A percentile compares a stretch with the other conserved stretches of the same genome.
These are phyloP conservation scores for Accipiter cooperii DNA, from an alignment of 2,113 vertebrate species.

Conservation along the genomic window DNA sequence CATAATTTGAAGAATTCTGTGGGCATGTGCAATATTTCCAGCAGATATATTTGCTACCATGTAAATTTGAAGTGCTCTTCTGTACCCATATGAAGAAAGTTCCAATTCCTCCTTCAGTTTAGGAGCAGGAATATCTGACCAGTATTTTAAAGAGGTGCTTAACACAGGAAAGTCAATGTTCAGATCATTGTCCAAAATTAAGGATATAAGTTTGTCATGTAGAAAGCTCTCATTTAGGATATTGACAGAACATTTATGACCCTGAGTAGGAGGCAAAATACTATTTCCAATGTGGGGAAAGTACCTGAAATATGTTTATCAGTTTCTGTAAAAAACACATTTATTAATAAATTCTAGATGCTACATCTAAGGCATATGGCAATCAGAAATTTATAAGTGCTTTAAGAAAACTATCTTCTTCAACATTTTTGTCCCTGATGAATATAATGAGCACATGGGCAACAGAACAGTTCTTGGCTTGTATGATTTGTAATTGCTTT, in stretches of 20 bases:
- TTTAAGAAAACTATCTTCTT: background rate
- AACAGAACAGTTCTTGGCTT: background rate
- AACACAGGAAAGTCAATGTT: background rate
- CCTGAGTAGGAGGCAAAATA: background rate
- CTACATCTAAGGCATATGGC: background rate
- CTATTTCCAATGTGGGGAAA: background rate
- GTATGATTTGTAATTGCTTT: background rate
- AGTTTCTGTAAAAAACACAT: background rate
- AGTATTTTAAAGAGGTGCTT: background rate
- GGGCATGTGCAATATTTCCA: background rate
- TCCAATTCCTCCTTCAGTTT: background rate
- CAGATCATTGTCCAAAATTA: background rate
- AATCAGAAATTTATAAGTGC: background rate
- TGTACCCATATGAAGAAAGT: background rate
- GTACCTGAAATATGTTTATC: background rate
- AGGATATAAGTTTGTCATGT: background rate
- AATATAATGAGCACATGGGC: background rate
- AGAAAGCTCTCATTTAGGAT: background rate
- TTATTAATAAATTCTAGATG: background rate
- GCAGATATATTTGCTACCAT: background rate
- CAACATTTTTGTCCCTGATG: background rate
- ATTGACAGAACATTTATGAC: background rate
- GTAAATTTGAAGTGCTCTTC: background rate
- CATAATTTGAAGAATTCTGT: background rate
- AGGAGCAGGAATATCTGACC: background rate